Evolutionary conservation across 2,797 vertebrate genomes (phyloP).

Genomic region (Dendrocincla fuliginosa): DNA sequence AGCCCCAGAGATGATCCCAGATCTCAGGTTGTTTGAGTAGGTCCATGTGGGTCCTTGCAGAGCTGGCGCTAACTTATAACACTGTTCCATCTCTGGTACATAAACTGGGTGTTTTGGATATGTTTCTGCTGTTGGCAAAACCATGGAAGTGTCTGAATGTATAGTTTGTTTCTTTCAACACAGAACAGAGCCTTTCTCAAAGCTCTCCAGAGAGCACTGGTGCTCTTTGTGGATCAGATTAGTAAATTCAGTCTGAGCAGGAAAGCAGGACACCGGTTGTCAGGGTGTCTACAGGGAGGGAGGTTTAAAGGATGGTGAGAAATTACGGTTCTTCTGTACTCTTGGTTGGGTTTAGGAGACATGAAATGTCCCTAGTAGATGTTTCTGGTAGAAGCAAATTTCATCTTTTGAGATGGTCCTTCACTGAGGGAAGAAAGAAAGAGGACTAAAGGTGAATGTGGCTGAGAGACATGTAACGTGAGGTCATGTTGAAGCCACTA

Average conservation of each 20-base stretch:
- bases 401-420: neutral
- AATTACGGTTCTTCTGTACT: neutral
- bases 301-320: neutral
- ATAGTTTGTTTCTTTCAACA: neutral
- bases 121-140: neutral
- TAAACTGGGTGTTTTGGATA: neutral
- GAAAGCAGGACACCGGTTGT: fast-evolving
- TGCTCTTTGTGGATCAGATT: neutral
- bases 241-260: neutral
- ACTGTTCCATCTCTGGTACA: neutral
- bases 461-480: neutral
- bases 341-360: neutral
- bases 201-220: neutral
- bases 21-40: neutral
- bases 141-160: neutral
- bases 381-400: neutral
- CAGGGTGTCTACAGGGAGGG: neutral
- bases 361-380: neutral
- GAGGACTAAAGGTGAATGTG: neutral
- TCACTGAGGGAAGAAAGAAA: neutral
- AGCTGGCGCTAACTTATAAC: neutral
- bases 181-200: neutral
- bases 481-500: neutral
- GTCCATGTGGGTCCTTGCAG: neutral
- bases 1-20: neutral